Conservation (phyloP, 2,888 invertebrate genomes). For the Zygothrica quintamaculata region DNA sequence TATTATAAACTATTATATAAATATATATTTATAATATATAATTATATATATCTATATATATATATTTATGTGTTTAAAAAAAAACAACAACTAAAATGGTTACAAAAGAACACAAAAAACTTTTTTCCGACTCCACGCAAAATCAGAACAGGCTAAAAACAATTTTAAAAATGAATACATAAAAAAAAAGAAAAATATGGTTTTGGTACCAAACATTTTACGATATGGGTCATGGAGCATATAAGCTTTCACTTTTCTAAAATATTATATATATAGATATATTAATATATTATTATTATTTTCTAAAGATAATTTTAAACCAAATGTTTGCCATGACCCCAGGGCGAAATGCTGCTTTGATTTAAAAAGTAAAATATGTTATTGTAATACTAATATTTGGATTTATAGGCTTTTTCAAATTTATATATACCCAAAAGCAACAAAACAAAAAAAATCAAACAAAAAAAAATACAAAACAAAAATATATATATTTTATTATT, state of each 20-base stretch:
- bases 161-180: slow-evolving; percentile 11
- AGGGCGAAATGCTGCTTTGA: slow-evolving; percentile 57
- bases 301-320: background rate
- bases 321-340: slow-evolving; percentile 49
- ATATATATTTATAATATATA: slow-evolving; percentile 28
- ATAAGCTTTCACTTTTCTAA: slow-evolving; percentile 38
- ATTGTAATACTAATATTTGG: slow-evolving; percentile 53
- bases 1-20: slow-evolving; percentile 67
- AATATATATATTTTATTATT: slow-evolving; percentile 73
- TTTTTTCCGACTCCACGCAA: slow-evolving; percentile 64
- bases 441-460: slow-evolving; percentile 23
- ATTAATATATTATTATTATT: slow-evolving; percentile 12
- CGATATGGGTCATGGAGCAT: slow-evolving; percentile 41
- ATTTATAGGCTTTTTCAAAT: slow-evolving; percentile 77
- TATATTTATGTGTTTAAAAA: slow-evolving; percentile 75
- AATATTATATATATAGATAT: slow-evolving; percentile 25
- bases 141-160: slow-evolving; percentile 51
- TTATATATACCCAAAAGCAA: slow-evolving; percentile 58
- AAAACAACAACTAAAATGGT: slow-evolving; percentile 35
- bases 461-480: slow-evolving; percentile 23
- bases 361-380: slow-evolving; percentile 44
- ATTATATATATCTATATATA: slow-evolving; percentile 40
- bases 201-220: slow-evolving; percentile 60
- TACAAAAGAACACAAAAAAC: slow-evolving; percentile 28
- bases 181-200: slow-evolving; percentile 45